Conservation (phyloP, 2,797 vertebrate species). For the Lepilemur ruficaudatus region DNA sequence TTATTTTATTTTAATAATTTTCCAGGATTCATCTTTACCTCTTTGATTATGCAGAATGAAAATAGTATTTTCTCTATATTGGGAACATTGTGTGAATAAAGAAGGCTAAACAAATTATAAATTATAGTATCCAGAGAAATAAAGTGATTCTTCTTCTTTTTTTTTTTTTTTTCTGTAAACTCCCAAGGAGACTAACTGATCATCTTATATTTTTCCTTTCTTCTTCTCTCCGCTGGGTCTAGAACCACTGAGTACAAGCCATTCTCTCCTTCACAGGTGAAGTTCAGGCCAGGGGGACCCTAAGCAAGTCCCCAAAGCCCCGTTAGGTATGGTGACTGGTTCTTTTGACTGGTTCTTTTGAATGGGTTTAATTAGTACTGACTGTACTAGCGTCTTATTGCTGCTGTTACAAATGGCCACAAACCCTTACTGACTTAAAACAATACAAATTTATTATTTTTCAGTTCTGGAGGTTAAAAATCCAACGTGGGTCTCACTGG, state of each 20-base stretch:
- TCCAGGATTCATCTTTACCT: neutral
- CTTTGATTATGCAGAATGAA: neutral
- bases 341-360: neutral
- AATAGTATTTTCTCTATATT: neutral
- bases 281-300: neutral
- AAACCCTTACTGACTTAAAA: neutral
- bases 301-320: neutral
- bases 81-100: neutral
- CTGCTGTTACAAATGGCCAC: neutral
- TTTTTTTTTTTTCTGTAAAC: neutral
- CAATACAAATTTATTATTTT: neutral
- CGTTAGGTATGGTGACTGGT: neutral
- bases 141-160: neutral
- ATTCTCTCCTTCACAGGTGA: neutral
- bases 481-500: neutral
- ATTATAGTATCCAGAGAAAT: neutral
- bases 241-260: neutral
- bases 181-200: neutral
- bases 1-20: neutral
- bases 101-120: neutral
- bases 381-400: neutral
- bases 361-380: neutral
- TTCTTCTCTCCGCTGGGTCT: neutral
- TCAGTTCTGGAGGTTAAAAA: neutral
- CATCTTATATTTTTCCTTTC: neutral